Percentiles rank a stretch among this genome's conserved stretches.
phyloP scores from a whole-genome alignment of 2,888 invertebrate species.

The Tineola bisselliella region DNA sequence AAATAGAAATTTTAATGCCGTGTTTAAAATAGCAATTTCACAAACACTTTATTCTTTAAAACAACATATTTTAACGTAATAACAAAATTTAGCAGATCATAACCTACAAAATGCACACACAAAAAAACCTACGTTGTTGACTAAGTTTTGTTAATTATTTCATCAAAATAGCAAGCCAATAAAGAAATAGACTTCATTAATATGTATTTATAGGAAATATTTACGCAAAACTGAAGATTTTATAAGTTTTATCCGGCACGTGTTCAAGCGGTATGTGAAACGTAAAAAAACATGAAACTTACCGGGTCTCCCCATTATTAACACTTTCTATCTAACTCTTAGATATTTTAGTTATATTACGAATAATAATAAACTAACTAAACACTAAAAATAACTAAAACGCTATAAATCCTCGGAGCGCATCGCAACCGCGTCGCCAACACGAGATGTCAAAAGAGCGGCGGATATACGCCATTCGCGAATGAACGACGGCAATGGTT shows the following conservation, averaged over 20 bases:
- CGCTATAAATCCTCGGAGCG: slow-evolving; percentile 38
- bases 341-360: slow-evolving; percentile 13
- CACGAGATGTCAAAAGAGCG: background rate
- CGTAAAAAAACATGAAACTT: slow-evolving; percentile 21
- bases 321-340: slow-evolving; percentile 12
- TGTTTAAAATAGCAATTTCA: too few species aligned
- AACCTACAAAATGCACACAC: too few species aligned
- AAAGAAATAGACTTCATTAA: too few species aligned
- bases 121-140: too few species aligned
- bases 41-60: too few species aligned
- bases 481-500: too few species aligned
- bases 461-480: background rate
- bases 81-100: too few species aligned
- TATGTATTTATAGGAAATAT: too few species aligned
- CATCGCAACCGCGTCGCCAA: slow-evolving; percentile 27
- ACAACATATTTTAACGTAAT: too few species aligned
- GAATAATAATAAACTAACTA: slow-evolving; percentile 28
- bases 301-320: slow-evolving; percentile 56
- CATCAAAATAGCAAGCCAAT: too few species aligned
- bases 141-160: too few species aligned
- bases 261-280: background rate
- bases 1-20: too few species aligned
- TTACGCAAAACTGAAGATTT: background rate
- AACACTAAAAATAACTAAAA: slow-evolving; percentile 38
- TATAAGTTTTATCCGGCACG: background rate